Conservation (phyloP, 2,888 invertebrate species). For the Lasiommata megera region DNA sequence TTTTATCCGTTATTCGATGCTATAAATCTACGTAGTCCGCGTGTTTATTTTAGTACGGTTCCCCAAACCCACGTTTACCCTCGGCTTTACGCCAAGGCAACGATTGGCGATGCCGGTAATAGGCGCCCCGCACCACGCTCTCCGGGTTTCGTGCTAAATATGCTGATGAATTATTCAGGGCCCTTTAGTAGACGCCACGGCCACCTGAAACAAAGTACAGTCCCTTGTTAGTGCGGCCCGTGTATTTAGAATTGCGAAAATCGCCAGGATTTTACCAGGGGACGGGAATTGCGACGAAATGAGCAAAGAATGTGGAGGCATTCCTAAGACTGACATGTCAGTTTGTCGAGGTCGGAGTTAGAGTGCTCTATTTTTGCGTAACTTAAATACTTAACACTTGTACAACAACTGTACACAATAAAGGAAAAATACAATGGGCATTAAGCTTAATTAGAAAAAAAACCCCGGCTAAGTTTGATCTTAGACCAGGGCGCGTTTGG, state of each 20-base stretch:
- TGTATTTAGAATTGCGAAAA: conserved; percentile 23
- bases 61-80: background rate
- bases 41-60: conserved; percentile 1
- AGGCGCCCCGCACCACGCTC: conserved; percentile 32
- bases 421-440: too few relatives aligned
- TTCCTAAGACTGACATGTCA: background rate
- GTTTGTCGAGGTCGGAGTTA: background rate
- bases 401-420: too few relatives aligned
- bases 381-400: too few relatives aligned
- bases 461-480: too few relatives aligned
- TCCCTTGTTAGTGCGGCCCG: conserved; percentile 57
- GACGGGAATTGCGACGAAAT: conserved; percentile 27
- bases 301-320: background rate
- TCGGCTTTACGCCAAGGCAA: conserved; percentile 28
- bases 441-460: too few relatives aligned
- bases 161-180: conserved; percentile 74
- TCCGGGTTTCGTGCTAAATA: conserved; percentile 64
- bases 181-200: conserved; percentile 61
- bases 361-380: too few relatives aligned
- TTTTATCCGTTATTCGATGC: too few relatives aligned
- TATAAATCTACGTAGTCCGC: background rate
- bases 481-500: too few relatives aligned
- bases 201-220: conserved; percentile 76
- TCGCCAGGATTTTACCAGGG: conserved; percentile 45
- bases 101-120: conserved; percentile 40